A percentile compares a stretch with the other conserved stretches of the same genome.
These are phyloP conservation scores for Heliconius hermathena DNA, from an alignment of 1,140 invertebrate species.

Conservation along the genomic window DNA sequence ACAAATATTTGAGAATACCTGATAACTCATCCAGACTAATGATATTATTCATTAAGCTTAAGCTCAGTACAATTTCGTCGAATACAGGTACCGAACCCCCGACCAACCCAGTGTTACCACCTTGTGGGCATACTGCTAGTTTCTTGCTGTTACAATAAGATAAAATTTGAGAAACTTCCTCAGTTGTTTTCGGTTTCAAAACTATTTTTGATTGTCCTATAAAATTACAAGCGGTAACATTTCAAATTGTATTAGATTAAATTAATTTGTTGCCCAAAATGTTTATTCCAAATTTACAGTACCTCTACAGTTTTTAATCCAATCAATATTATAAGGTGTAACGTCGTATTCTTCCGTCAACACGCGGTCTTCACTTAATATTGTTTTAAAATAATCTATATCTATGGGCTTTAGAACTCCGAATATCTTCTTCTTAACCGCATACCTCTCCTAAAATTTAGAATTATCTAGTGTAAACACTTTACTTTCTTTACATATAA, in stretches of 20 bases:
- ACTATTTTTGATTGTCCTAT: constrained; percentile 88
- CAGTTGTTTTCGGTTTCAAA: constrained; percentile 91
- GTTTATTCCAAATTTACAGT: neutral
- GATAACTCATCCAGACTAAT: constrained; percentile 91
- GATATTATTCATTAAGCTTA: constrained; percentile 93
- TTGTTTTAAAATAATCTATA: constrained; percentile 87
- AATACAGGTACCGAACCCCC: constrained; percentile 97
- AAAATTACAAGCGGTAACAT: constrained; percentile 23
- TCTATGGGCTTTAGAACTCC: no score
- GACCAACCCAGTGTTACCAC: constrained; percentile 96
- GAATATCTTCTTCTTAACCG: no score
- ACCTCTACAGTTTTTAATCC: constrained; percentile 95
- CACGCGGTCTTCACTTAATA: constrained; percentile 87
- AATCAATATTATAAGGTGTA: constrained; percentile 94
- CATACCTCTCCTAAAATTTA: no score
- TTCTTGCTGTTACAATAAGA: constrained; percentile 91
- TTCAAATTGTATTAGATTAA: neutral
- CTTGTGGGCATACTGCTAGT: constrained; percentile 96
- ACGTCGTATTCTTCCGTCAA: constrained; percentile 90
- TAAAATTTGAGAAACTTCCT: constrained; percentile 94
- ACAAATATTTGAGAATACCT: constrained; percentile 79
- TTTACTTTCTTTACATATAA: no score
- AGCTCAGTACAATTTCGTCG: constrained; percentile 97
- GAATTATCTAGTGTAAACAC: no score
- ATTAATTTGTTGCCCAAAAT: neutral